Conservation (phyloP, 2,797 vertebrate genomes). For the Tragopan temminckii region DNA sequence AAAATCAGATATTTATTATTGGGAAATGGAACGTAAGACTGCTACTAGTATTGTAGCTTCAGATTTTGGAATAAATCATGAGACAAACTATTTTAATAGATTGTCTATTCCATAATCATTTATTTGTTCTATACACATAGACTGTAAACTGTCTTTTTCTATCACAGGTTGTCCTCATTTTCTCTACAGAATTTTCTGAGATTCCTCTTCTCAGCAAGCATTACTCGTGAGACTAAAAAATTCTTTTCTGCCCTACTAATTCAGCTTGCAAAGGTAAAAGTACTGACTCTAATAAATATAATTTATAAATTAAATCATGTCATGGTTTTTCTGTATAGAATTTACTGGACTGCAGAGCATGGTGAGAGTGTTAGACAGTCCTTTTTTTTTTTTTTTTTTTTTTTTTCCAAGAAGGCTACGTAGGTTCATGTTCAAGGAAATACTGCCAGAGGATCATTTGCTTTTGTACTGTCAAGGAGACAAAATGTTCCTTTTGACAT, state of each 20-base stretch:
- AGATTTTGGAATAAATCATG: neutral
- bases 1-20: neutral
- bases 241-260: neutral
- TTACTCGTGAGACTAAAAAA: neutral
- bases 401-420: neutral
- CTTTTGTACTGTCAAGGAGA: neutral
- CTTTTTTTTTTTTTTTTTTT: neutral
- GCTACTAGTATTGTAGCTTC: neutral
- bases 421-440: neutral
- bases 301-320: neutral
- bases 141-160: neutral
- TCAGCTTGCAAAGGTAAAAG: neutral
- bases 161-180: neutral
- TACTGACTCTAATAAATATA: neutral
- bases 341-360: neutral
- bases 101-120: neutral
- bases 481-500: neutral
- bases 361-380: neutral
- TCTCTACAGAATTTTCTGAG: neutral
- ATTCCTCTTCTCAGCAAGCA: neutral
- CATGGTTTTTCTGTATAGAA: neutral
- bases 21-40: neutral
- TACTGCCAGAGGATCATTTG: neutral
- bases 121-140: neutral
- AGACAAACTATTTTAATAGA: neutral